Base-by-base conservation (phyloP, 2,797 vertebrate species). In the Gymnoscopelus braueri region DNA sequence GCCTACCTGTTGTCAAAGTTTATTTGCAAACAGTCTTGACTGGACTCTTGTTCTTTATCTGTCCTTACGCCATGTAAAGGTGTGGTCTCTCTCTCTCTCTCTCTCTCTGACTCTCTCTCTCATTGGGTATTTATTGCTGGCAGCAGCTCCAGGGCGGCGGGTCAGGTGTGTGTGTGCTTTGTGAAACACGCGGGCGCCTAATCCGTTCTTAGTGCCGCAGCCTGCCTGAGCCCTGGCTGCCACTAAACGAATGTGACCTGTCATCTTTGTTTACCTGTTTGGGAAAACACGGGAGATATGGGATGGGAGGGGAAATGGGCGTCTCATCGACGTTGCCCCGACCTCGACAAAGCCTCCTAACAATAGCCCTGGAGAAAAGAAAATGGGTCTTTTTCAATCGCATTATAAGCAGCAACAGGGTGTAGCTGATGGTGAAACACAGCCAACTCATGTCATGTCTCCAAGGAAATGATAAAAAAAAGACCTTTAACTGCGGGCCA, bases 261-360 rank as follows among this genome's bases (percentile, higher is more conserved):
- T 70, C 80, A 81, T 84, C 84, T 61, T 80, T 77, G 75, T 83
- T 84, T 75, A 90, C 87, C 89, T 89, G 85, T 15, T 10, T 44
- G n/a, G 77, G 8, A 52, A 67, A 62, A 71, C 35, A 77, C 19
- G 39, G 39, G 39, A 44, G 39, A 8, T 10, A 39, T 8, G 39
- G 1, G 51, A 39, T 8, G 39, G 1, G 51, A 15, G 4, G 49
- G 58, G 61, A 72, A 59, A 72, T 12, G 56, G 39, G 44, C 48
- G 44, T 64, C 8, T 39, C 35, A 8, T 39, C 35, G 35, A 39
- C 35, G 35, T 39, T 6, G 35, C 19, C 35, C 35, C 4, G 35
- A 39, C 5, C 7, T 39, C 35, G 19, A 39, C 39, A 44, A 44
- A 44, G 39, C 6, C 39, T 44, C 39, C 39, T 9, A 2, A 44